Percentiles rank a stretch among this genome's conserved stretches.
Conservation (phyloP, 64 coral and sea anemone species). For the Dendrophyllia cribrosa region DNA sequence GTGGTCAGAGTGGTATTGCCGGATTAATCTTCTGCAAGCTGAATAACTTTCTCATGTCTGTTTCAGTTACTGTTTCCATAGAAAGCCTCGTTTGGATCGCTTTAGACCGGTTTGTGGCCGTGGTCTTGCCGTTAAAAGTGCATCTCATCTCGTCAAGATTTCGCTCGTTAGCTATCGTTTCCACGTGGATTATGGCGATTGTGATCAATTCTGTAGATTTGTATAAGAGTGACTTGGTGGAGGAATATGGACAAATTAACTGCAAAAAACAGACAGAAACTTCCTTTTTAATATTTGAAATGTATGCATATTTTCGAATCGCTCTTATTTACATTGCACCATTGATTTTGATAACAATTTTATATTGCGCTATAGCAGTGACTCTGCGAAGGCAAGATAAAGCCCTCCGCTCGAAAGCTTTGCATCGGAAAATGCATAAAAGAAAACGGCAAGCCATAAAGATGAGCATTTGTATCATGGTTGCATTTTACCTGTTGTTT, state of each 20-base stretch:
- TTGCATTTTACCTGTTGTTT: background rate
- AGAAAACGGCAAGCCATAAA: background rate
- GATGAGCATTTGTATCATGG: background rate
- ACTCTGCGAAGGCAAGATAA: background rate
- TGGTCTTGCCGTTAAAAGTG: background rate
- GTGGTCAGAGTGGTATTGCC: background rate
- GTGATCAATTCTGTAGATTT: background rate
- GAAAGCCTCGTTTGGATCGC: background rate
- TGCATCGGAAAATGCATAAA: no score
- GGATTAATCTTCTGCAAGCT: background rate
- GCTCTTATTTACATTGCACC: background rate
- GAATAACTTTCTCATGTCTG: background rate
- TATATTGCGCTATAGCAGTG: background rate
- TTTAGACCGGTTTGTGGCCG: background rate
- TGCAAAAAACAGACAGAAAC: no score
- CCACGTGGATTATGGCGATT: background rate
- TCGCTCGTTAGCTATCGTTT: background rate
- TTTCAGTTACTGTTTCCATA: background rate
- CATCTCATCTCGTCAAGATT: background rate
- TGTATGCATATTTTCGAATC: background rate
- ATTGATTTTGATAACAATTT: background rate
- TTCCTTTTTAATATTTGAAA: background rate
- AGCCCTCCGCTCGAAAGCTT: background rate
- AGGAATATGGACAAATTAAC: background rate
- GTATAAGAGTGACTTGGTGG: background rate